These are phyloP conservation scores for Drosophila ohnishii DNA, from an alignment of 1,140 invertebrate genomes.

Conservation along the genomic window DNA sequence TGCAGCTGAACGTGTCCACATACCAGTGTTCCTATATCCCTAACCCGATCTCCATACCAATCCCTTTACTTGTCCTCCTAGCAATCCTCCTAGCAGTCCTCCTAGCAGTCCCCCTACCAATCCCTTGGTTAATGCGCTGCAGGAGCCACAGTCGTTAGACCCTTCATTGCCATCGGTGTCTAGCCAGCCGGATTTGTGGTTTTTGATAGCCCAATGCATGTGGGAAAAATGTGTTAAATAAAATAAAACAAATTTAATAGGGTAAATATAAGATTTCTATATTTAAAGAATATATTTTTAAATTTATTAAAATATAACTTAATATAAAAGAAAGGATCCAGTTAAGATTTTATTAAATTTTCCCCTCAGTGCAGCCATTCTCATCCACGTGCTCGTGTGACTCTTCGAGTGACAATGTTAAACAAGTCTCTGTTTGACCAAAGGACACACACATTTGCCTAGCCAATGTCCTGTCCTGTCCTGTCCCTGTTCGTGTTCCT, in stretches of 20 bases:
- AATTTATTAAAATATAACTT: accelerated
- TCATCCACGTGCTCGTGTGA: conserved; percentile 33
- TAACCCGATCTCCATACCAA: not conserved
- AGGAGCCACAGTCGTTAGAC: conserved; percentile 17
- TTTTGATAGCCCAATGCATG: conserved; percentile 1
- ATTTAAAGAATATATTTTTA: too few species aligned
- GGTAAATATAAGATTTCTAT: too few species aligned
- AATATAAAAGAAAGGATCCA: not conserved
- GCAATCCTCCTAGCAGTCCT: conserved; percentile 12
- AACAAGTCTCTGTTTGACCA: conserved; percentile 56
- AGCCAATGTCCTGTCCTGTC: conserved; percentile 13
- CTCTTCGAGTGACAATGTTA: conserved; percentile 58
- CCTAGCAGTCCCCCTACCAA: not conserved
- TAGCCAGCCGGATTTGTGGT: conserved; percentile 51
- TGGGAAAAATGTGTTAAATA: not conserved
- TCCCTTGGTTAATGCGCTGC: conserved; percentile 43
- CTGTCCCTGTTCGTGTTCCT: conserved; percentile 1
- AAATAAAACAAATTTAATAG: not conserved
- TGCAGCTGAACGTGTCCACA: conserved; percentile 29
- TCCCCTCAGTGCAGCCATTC: conserved; percentile 5
- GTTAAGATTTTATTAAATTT: not conserved
- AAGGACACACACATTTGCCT: conserved; percentile 49
- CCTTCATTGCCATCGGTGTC: conserved; percentile 24
- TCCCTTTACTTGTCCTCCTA: not conserved
- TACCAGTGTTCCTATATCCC: not conserved